Percentiles rank a stretch among this genome's conserved stretches.
phyloP scores from a whole-genome alignment of 2,113 vertebrate genomes.

The Hystrix brachyura region DNA sequence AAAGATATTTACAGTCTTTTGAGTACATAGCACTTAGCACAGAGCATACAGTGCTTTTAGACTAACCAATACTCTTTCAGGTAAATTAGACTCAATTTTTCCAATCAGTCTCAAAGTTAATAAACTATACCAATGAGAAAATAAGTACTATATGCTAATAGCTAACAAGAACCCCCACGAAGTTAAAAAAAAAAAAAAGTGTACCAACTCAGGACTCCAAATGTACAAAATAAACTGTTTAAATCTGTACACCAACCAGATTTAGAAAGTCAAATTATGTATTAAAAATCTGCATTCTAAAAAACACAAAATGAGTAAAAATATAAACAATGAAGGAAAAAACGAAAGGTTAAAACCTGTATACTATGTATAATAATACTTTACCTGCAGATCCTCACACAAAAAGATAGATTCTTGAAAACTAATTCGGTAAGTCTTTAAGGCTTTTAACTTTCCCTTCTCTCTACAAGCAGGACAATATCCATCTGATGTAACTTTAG shows the following conservation, averaged over 20 bases:
- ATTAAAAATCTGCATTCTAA: background rate
- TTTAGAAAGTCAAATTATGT: conserved; percentile 17
- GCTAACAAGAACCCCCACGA: background rate
- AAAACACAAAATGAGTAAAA: conserved; percentile 46
- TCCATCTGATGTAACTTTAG: conserved; percentile 72
- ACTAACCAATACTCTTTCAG: background rate
- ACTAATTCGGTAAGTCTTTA: conserved; percentile 93
- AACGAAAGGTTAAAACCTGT: background rate
- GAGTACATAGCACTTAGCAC: background rate
- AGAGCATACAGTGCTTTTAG: background rate
- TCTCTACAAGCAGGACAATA: conserved; percentile 93
- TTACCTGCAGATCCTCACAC: conserved; percentile 95
- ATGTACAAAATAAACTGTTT: conserved; percentile 41
- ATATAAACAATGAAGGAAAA: conserved; percentile 30
- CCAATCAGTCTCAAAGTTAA: background rate
- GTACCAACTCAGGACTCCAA: background rate
- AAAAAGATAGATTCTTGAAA: conserved; percentile 94
- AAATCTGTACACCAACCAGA: background rate
- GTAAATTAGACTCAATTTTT: conserved; percentile 37
- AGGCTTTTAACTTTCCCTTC: conserved; percentile 89
- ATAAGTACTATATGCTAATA: background rate
- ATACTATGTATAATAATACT: background rate
- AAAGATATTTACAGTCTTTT: background rate
- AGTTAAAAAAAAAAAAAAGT: background rate
- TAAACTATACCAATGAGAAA: background rate